Evolutionary conservation across 2,113 vertebrate species (phyloP), one percentile per base, ranked within the genome.

Genomic region (Dromas ardeola): DNA sequence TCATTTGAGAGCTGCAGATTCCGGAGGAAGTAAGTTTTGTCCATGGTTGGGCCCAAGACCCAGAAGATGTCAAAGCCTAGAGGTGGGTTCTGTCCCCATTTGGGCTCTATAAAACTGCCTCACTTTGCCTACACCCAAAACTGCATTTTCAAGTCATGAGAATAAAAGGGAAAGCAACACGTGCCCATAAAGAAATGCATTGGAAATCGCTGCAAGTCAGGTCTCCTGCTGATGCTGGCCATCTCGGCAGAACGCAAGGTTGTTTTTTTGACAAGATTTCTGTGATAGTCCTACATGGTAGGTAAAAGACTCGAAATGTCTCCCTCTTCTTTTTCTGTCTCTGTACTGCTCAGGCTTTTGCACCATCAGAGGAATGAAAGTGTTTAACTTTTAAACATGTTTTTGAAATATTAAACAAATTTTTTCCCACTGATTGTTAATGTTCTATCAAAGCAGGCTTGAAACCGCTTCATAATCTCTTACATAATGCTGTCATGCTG

Each of bases 351-450:
- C 52, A 86, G 74, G 55, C 59, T 86, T 86, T 81, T 58, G 71
- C 76, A 73, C 30, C 62, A 70, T 82, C 95, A 96, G 91, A 96
- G 70, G 40, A 86, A 91, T 50, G 56, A 43, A 89, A 82, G 65
- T 88, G 81, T 91, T 96, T 95, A 97, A 97, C 88, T 96, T 97
- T 97, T 96, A 93, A 96, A 91, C 66, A 67, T 34, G 67, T 83
- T 84, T 81, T 91, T 97, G 83, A 97, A 96, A 97, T 95, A 94
- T 97, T 97, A 87, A 96, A 94, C 79, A 82, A 92, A 95, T 77
- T 66, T 91, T 94, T 96, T 59, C 83, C 88, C 0, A 3, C 81
- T 95, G 97, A 94, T 95, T 86, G 56, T 85, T 95, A 94, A 94
- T 92, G 88, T 70, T 7, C 5, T 89, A 97, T 95, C 93, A 97